phyloP scores from a whole-genome alignment of 2,888 invertebrate species.

The Crepidodera aurea region DNA sequence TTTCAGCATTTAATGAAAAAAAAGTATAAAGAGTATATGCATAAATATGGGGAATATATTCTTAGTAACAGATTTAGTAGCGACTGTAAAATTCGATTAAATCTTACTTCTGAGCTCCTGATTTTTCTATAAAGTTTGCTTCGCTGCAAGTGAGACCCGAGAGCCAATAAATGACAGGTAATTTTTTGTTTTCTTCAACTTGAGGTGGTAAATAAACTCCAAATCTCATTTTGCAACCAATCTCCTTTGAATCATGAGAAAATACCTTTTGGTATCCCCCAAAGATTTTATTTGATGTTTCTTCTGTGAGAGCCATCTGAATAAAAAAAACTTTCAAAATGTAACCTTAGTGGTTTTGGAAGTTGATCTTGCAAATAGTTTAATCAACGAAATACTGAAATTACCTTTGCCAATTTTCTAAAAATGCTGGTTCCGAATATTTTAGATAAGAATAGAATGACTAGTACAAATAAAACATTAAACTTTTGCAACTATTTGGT shows the following conservation, averaged over 20 bases:
- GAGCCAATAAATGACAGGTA: slow-evolving; percentile 89
- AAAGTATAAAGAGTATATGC: no score
- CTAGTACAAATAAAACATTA: no score
- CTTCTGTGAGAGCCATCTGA: slow-evolving; percentile 63
- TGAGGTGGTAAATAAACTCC: slow-evolving; percentile 89
- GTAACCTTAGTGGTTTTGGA: no score
- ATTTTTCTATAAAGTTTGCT: slow-evolving; percentile 94
- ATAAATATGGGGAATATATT: no score
- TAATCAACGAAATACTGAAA: not conserved
- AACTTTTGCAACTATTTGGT: no score
- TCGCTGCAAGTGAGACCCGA: slow-evolving; percentile 95
- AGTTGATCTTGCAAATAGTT: not conserved
- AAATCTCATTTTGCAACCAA: slow-evolving; percentile 93
- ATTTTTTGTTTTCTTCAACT: slow-evolving; percentile 67
- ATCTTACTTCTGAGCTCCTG: slow-evolving; percentile 87
- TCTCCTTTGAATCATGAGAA: slow-evolving; percentile 77
- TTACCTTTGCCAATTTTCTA: not conserved
- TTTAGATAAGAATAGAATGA: no score
- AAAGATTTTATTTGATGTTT: slow-evolving; percentile 77
- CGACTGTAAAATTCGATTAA: no score
- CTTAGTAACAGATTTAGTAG: no score
- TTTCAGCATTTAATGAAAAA: not conserved
- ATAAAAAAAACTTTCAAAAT: not conserved
- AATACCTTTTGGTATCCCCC: slow-evolving; percentile 88
- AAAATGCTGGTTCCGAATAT: not conserved